Conservation (phyloP, 2,888 invertebrate genomes). For the Drosophila quinaria region DNA sequence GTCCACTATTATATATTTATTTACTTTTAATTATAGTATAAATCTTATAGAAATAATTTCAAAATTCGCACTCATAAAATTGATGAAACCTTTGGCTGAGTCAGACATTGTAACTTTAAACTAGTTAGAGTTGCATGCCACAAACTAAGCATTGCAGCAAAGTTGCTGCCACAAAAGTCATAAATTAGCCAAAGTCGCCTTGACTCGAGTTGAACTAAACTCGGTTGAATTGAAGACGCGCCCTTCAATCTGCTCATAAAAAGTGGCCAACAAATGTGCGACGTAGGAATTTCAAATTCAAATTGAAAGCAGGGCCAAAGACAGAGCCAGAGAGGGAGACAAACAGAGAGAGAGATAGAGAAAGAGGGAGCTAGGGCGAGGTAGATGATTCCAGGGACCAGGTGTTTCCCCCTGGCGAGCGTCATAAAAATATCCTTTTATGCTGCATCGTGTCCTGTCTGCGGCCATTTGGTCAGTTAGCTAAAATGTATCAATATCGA, state of each 20-base stretch:
- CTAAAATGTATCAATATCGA: constrained; percentile 68
- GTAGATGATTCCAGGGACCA: constrained; percentile 17
- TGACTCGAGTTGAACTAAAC: neutral
- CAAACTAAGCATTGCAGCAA: neutral
- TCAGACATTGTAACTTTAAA: too few species aligned
- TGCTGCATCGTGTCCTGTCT: constrained; percentile 66
- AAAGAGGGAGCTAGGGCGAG: neutral
- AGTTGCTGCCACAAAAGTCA: constrained; percentile 18
- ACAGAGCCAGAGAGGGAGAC: neutral
- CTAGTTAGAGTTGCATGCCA: constrained; percentile 5
- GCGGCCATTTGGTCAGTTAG: constrained; percentile 65
- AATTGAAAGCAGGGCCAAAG: constrained; percentile 36
- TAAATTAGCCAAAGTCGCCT: constrained; percentile 19
- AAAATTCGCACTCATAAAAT: too few species aligned
- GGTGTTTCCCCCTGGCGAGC: constrained; percentile 39
- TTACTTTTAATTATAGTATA: too few species aligned
- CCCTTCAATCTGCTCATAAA: constrained; percentile 49
- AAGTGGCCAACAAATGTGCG: constrained; percentile 29
- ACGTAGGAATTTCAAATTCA: constrained; percentile 58
- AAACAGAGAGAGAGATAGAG: neutral
- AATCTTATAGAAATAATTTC: too few species aligned
- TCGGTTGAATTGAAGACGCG: constrained; percentile 21
- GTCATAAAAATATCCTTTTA: constrained; percentile 80
- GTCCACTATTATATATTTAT: too few species aligned
- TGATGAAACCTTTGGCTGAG: too few species aligned